Evolutionary conservation across 2,797 vertebrate genomes (phyloP), one percentile per base, ranked within the genome.

Genomic region (Enteromius trimaculatus): DNA sequence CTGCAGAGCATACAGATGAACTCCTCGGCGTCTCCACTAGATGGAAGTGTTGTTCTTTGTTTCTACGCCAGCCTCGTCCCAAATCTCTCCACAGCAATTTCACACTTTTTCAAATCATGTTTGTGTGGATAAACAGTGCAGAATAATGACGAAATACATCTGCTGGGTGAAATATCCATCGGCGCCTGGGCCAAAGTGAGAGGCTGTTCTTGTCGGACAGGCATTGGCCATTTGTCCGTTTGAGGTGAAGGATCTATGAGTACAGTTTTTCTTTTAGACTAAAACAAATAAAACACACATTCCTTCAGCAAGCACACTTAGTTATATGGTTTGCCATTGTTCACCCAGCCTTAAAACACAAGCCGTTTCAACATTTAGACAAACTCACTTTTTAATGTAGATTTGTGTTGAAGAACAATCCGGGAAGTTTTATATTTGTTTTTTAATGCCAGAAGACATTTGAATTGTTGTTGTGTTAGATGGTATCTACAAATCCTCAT

Each of bases 11-110:
- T 42, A 42, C 39, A 10, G 39, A 42, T 2, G 39, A 42, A 42
- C 2, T 42, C 39, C 39, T 42, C 39, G 39, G 9, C 39, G 9
- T 42, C 5, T 69, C 19, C 88, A 76, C 77, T 80, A 88, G 88
- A 84, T 88, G 88, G 82, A 37, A 84, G 72, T 70, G 29, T 85
- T 70, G 69, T 9, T 37, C 77, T 47, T 78, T 29, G 42, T 29
- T 68, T 39, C 6, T 51, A 31, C 1, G 60, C 53, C 23, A 81
- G 44, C 21, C 8, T n/a, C 37, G 47, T 71, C 66, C 49, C 23
- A 9, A 65, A 79, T n/a, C 55, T 37, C 58, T 51, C 64, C 42
- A n/a, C 7, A 71, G 69, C 66, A 65, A 80, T 81, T 83, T 71
- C n/a, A 79, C 53, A 71, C 58, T 70, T 68, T 76, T 82, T 80